Evolutionary conservation across 2,888 invertebrate genomes (phyloP).

Genomic region (Noctua fimbriata): DNA sequence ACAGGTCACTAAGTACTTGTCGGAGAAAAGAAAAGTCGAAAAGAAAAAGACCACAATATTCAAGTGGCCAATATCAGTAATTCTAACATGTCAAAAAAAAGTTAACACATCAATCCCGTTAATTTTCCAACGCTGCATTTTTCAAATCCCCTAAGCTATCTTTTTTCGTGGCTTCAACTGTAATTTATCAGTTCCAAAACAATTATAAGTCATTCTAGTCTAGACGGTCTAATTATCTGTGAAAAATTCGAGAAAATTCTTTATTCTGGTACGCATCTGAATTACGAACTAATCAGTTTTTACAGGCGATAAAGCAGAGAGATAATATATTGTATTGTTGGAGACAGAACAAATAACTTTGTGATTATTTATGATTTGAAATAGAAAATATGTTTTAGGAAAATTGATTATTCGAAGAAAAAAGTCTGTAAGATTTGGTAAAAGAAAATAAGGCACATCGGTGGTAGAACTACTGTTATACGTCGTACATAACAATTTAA

Average conservation of each 20-base stretch:
- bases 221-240: slow-evolving; percentile 39
- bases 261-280: slow-evolving; percentile 28
- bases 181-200: slow-evolving; percentile 33
- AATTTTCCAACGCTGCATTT: slow-evolving; percentile 3
- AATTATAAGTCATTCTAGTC: slow-evolving; percentile 46
- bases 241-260: slow-evolving; percentile 25
- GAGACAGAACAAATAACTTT: slow-evolving; percentile 27
- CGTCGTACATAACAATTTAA: background rate
- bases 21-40: background rate
- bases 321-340: slow-evolving; percentile 31
- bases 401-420: background rate
- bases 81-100: background rate
- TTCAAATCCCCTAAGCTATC: background rate
- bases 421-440: background rate
- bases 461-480: background rate
- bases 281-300: slow-evolving; percentile 49
- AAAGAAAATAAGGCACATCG: background rate
- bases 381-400: slow-evolving; percentile 16
- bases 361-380: slow-evolving; percentile 40
- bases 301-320: slow-evolving; percentile 42
- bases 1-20: background rate
- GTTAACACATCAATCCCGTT: too few species aligned
- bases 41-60: background rate
- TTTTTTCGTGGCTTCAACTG: slow-evolving; percentile 14
- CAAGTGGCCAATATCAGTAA: background rate